Evolutionary conservation across 2,113 vertebrate genomes (phyloP).

Genomic region (Morphnarchus princeps): DNA sequence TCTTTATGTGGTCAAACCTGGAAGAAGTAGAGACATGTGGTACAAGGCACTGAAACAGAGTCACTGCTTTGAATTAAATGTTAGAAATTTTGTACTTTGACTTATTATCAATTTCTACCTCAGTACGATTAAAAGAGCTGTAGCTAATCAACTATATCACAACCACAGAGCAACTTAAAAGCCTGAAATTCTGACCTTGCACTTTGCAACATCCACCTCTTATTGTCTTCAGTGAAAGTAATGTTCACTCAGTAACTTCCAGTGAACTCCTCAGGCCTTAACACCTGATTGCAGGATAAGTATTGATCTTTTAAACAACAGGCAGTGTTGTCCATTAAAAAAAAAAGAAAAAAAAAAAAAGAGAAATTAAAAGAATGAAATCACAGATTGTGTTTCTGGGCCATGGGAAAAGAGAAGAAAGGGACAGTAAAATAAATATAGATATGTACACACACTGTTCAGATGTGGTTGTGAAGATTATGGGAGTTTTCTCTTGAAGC

Average conservation of each 20-base stretch:
- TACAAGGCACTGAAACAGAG: not conserved
- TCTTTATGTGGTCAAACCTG: not conserved
- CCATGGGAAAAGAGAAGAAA: not conserved
- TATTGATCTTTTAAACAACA: not conserved
- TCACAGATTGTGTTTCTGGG: not conserved
- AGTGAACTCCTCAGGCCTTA: not conserved
- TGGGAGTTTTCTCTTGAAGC: conserved; percentile 10
- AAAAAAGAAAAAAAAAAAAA: not conserved
- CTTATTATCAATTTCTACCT: not conserved
- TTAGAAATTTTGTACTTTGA: not conserved
- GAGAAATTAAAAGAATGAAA: not conserved
- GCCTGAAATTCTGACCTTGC: not conserved
- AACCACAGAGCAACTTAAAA: not conserved
- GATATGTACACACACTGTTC: not conserved
- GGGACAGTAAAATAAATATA: not conserved
- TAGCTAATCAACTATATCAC: not conserved
- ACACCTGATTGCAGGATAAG: not conserved
- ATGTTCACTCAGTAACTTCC: not conserved
- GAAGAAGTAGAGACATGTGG: not conserved
- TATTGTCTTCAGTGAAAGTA: not conserved
- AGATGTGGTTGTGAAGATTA: not conserved
- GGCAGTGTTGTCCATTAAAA: not conserved
- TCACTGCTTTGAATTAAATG: not conserved
- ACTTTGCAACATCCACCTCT: not conserved
- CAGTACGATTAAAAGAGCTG: not conserved